A percentile compares a stretch with the other conserved stretches of the same genome.
Evolutionary conservation across 2,113 vertebrate species (phyloP).

Genomic region (Osmerus mordax): DNA sequence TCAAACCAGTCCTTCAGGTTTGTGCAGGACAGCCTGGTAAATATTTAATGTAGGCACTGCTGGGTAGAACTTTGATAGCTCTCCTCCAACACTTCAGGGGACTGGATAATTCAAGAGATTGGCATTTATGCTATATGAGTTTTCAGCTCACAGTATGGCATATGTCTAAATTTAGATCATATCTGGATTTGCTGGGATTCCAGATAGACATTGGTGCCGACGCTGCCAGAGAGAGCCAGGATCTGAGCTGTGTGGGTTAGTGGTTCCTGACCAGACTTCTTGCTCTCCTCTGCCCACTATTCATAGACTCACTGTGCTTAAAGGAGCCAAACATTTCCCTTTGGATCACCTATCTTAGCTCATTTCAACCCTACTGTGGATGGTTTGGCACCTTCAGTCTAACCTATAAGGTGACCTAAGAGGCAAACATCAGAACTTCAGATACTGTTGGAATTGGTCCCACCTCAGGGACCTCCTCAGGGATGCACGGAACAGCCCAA

Average conservation of each 20-base stretch:
- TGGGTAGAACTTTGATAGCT: not conserved
- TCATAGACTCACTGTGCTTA: too few species aligned
- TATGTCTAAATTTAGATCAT: not conserved
- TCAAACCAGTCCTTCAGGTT: not conserved
- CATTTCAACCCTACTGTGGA: too few species aligned
- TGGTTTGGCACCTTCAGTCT: too few species aligned
- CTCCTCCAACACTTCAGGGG: not conserved
- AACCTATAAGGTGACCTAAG: too few species aligned
- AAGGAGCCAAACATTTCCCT: too few species aligned
- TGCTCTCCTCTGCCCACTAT: not conserved
- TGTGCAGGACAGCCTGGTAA: not conserved
- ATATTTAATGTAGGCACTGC: slow-evolving; percentile 11
- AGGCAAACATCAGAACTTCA: too few species aligned
- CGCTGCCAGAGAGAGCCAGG: not conserved
- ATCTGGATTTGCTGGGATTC: too few species aligned
- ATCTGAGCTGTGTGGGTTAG: not conserved
- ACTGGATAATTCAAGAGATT: not conserved
- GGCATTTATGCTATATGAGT: not conserved
- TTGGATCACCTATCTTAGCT: too few species aligned
- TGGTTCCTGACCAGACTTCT: not conserved
- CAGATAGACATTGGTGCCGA: too few species aligned
- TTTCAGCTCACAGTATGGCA: not conserved
- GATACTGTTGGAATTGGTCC: too few species aligned
- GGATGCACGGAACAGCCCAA: too few species aligned
- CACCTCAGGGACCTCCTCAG: too few species aligned